Percentiles rank a stretch among this genome's conserved stretches.
phyloP scores from a whole-genome alignment of 1,140 invertebrate genomes.

The Megalonaias nervosa region DNA sequence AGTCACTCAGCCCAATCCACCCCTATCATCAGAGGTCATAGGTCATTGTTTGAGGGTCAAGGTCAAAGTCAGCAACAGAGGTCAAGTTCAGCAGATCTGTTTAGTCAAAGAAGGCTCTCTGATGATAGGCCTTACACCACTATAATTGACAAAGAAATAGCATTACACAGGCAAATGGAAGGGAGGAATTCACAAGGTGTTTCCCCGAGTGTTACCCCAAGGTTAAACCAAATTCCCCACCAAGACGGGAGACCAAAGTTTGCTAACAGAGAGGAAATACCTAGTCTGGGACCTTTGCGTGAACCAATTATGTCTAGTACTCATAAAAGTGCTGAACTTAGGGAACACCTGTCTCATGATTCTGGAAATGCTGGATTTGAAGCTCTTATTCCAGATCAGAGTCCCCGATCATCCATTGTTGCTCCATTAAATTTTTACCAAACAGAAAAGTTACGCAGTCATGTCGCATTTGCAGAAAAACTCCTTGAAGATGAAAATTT shows the following conservation, averaged over 20 bases:
- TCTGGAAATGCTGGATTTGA: neutral
- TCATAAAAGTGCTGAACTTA: conserved; percentile 32
- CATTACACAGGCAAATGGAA: neutral
- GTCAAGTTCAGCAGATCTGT: no score
- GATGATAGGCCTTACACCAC: conserved; percentile 29
- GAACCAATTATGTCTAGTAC: conserved; percentile 33
- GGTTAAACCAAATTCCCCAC: conserved; percentile 21
- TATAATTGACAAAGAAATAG: conserved; percentile 37
- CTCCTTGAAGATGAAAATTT: conserved; percentile 18
- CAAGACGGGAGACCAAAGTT: conserved; percentile 30
- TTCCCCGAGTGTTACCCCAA: neutral
- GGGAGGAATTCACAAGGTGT: no score
- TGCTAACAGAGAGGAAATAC: conserved; percentile 25
- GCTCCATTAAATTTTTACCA: no score
- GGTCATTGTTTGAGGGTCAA: no score
- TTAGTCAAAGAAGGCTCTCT: no score
- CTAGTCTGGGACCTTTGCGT: conserved; percentile 22
- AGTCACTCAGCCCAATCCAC: no score
- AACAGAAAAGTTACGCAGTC: conserved; percentile 5
- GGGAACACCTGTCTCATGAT: conserved; percentile 10
- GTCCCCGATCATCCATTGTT: no score
- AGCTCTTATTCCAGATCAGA: no score
- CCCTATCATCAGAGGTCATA: no score
- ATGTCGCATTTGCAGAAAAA: conserved; percentile 28
- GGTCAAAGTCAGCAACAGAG: no score